Evolutionary conservation across 2,888 invertebrate species (phyloP).

Genomic region (Chelonus formosanus): DNA sequence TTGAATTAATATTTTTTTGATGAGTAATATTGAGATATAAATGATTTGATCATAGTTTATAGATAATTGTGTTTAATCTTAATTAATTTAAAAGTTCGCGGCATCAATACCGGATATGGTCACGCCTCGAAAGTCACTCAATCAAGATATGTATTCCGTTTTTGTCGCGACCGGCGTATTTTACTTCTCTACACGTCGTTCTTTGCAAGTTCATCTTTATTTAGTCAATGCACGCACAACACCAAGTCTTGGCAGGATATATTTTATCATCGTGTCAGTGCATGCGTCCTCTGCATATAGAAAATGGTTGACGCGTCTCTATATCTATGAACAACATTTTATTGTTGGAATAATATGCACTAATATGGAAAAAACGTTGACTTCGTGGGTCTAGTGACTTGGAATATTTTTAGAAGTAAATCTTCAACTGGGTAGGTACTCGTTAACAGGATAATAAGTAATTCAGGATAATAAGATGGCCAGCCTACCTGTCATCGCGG

Average conservation of each 20-base stretch:
- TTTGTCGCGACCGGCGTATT: slow-evolving; percentile 8
- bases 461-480: slow-evolving; percentile 31
- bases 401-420: slow-evolving; percentile 13
- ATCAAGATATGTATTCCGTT: too few relatives aligned
- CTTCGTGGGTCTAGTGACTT: background rate
- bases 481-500: slow-evolving; percentile 48
- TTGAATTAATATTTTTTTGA: too few relatives aligned
- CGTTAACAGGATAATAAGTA: slow-evolving; percentile 13
- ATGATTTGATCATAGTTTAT: too few relatives aligned
- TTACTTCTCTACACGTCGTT: slow-evolving; percentile 33
- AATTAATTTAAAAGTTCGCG: too few relatives aligned
- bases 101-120: too few relatives aligned
- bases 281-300: slow-evolving; percentile 42
- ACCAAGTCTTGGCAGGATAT: slow-evolving; percentile 21
- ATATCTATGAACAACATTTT: too few relatives aligned
- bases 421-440: slow-evolving; percentile 25
- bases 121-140: too few relatives aligned
- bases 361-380: too few relatives aligned
- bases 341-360: too few relatives aligned
- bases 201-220: slow-evolving; percentile 36
- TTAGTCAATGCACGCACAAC: slow-evolving; percentile 32
- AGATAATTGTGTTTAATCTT: too few relatives aligned
- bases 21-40: too few relatives aligned
- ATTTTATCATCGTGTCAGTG: slow-evolving; percentile 27
- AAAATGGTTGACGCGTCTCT: slow-evolving; percentile 53